A percentile compares a stretch with the other conserved stretches of the same genome.
Evolutionary conservation across 2,113 vertebrate genomes (phyloP).

Genomic region (Rhabdornis inornatus): DNA sequence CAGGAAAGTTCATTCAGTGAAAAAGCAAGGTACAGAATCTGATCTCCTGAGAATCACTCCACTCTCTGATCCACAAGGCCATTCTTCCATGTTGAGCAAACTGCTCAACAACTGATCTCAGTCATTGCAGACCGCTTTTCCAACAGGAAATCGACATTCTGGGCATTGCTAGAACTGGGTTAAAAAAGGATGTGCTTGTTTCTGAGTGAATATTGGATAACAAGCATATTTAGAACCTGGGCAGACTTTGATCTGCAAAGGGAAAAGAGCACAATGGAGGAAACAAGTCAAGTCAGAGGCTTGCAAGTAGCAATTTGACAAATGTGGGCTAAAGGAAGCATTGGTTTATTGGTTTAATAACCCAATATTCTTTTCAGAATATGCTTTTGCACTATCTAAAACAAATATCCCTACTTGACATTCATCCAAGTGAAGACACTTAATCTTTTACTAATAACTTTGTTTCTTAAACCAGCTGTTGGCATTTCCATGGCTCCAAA

Average conservation of each 20-base stretch:
- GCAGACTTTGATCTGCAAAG: neutral
- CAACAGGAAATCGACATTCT: neutral
- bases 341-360: neutral
- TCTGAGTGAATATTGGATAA: neutral
- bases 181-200: neutral
- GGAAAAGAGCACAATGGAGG: neutral
- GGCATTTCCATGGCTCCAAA: neutral
- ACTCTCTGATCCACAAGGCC: neutral
- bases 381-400: neutral
- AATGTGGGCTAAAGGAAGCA: neutral
- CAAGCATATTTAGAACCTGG: neutral
- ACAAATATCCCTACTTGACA: neutral
- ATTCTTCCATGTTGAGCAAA: neutral
- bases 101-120: neutral
- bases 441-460: neutral
- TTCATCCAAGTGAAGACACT: neutral
- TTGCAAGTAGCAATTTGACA: neutral
- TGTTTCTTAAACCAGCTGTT: neutral
- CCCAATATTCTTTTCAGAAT: neutral
- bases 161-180: neutral
- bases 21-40: neutral
- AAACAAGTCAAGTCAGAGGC: neutral
- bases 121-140: neutral
- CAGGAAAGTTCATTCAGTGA: neutral
- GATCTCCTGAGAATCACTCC: neutral